A percentile compares a stretch with the other conserved stretches of the same genome.
Conservation (phyloP, 2,113 vertebrate genomes). For the Rhinolophus ferrumequinum region DNA sequence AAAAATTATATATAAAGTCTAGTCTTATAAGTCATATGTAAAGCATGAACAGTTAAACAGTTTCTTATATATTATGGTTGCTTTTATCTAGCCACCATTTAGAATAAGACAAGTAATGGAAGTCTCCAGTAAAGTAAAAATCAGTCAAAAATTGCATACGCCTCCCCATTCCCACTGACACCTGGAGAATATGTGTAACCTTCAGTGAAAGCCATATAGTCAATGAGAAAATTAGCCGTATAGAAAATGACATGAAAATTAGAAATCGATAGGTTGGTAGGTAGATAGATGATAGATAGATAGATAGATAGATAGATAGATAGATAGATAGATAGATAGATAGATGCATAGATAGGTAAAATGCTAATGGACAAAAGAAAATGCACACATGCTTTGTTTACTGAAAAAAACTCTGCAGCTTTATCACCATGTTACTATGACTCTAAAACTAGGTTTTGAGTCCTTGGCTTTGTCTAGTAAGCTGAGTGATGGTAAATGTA, state of each 20-base stretch:
- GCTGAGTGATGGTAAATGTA: background rate
- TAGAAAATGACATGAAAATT: background rate
- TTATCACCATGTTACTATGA: background rate
- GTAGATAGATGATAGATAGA: background rate
- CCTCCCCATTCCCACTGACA: background rate
- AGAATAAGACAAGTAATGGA: background rate
- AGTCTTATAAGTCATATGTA: background rate
- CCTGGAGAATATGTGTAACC: background rate
- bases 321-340: too few species aligned
- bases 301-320: too few species aligned
- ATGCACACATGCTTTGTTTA: background rate
- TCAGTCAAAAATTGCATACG: background rate
- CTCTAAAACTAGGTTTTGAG: background rate
- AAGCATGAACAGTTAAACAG: background rate
- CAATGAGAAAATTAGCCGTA: background rate
- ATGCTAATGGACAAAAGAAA: background rate
- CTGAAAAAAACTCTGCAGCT: background rate
- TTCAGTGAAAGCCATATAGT: background rate
- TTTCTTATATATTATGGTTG: background rate
- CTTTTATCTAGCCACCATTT: background rate
- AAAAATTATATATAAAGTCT: background rate
- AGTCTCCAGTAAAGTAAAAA: background rate
- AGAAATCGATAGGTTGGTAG: background rate
- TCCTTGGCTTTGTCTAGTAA: background rate
- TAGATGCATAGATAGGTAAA: background rate